Evolutionary conservation across 2,888 invertebrate genomes (phyloP).

Genomic region (Euplexia lucipara): DNA sequence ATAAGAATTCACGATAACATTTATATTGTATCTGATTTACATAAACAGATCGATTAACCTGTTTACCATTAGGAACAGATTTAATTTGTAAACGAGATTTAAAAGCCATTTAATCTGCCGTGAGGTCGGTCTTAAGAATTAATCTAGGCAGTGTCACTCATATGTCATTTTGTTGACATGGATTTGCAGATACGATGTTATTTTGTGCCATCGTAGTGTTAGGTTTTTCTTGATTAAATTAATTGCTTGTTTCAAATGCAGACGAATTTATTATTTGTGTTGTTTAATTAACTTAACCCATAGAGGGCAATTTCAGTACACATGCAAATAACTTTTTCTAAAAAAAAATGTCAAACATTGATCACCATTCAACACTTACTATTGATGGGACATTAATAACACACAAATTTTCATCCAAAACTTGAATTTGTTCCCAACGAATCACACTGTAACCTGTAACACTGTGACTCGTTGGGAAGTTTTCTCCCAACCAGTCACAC

Average conservation of each 20-base stretch:
- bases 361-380: background rate
- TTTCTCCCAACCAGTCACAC: no score
- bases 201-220: constrained; percentile 24
- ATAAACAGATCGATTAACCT: constrained; percentile 53
- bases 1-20: constrained; percentile 13
- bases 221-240: constrained; percentile 23
- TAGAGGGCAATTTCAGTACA: background rate
- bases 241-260: constrained; percentile 1
- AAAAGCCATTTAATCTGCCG: constrained; percentile 47
- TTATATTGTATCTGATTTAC: constrained; percentile 49
- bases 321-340: background rate
- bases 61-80: constrained; percentile 51
- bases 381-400: no score
- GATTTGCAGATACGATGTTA: constrained; percentile 57
- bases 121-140: constrained; percentile 61
- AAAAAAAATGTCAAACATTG: background rate
- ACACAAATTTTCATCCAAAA: no score
- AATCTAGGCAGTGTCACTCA: constrained; percentile 65
- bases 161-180: constrained; percentile 58
- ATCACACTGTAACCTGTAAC: no score
- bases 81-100: constrained; percentile 55
- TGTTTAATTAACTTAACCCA: background rate
- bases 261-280: constrained; percentile 1
- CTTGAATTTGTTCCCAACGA: no score
- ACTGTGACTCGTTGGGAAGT: no score